Evolutionary conservation across 2,797 vertebrate genomes (phyloP), one percentile per base, ranked within the genome.

Genomic region (Pangasius larnaudii): DNA sequence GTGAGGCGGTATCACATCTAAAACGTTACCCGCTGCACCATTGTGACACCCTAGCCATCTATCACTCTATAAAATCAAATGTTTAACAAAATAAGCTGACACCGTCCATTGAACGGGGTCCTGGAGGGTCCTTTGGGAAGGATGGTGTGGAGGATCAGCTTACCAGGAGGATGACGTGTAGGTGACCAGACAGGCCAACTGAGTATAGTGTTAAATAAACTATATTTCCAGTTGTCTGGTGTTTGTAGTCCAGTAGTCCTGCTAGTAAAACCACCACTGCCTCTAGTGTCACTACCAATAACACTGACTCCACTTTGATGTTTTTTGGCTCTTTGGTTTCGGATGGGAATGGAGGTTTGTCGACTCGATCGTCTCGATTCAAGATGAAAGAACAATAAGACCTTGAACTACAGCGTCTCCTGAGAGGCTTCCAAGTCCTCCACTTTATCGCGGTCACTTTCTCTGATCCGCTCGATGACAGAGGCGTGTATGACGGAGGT

Each of bases 321-420:
- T 86, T 85, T 85, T 86, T 36, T 67, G n/a, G 9, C 30, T 80
- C 81, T 69, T 79, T 33, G 86, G 75, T 61, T 77, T 77, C 42
- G 53, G 72, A 81, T 78, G 19, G 61, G 61, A 85, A 30, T 13
- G 49, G 7, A 36, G 39, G 65, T 72, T 94, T 94, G 87, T 94
- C 93, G 90, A 92, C 91, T 88, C 94, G 93, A 96, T 96, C 95
- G 94, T 94, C 94, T 95, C 91, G 92, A 92, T 94, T 94, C 90
- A 95, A 95, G 96, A 96, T 94, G 96, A 97, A 96, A 96, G 93
- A 92, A 93, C 92, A 91, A 91, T 90, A 89, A 83, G 90, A 93
- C 95, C 95, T 95, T 94, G 92, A 95, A 95, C 94, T 94, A 49
- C 75, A 27, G 84, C 42, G 30, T 89, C 84, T 86, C 33, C 88